phyloP scores from a whole-genome alignment of 2,113 vertebrate genomes.

The Ahaetulla prasina region DNA sequence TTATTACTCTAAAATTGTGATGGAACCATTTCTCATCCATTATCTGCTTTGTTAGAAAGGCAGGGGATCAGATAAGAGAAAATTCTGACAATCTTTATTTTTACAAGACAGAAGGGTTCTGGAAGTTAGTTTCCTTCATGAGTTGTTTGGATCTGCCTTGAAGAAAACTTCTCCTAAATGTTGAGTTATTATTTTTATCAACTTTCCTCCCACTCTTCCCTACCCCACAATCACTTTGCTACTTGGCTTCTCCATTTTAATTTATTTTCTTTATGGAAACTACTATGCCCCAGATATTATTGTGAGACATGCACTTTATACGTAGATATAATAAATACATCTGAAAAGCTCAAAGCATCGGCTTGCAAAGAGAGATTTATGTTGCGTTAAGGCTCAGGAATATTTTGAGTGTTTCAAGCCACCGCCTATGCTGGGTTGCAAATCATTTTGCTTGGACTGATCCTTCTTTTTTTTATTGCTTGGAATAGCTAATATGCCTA shows the following conservation, averaged over 20 bases:
- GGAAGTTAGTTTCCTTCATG: neutral
- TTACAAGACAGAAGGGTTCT: neutral
- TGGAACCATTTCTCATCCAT: neutral
- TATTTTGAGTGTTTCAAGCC: neutral
- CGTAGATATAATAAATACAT: conserved; percentile 14
- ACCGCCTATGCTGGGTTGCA: neutral
- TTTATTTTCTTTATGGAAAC: conserved; percentile 4
- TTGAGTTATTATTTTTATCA: neutral
- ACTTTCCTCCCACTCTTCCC: neutral
- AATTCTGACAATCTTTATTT: neutral
- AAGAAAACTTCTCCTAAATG: neutral
- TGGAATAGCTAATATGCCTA: conserved; percentile 11
- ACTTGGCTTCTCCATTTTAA: neutral
- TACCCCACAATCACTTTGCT: neutral
- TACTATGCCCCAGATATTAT: neutral
- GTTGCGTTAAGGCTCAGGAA: neutral
- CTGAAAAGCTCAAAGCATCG: neutral
- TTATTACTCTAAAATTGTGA: neutral
- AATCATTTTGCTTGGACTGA: neutral
- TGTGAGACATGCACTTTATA: conserved; percentile 8
- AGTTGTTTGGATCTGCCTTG: neutral
- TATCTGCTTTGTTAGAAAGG: neutral
- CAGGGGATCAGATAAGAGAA: neutral
- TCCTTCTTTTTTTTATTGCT: neutral
- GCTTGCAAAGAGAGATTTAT: conserved; percentile 9